Evolutionary conservation across 1,140 invertebrate species (phyloP).

Genomic region (Drosophila watanabei): DNA sequence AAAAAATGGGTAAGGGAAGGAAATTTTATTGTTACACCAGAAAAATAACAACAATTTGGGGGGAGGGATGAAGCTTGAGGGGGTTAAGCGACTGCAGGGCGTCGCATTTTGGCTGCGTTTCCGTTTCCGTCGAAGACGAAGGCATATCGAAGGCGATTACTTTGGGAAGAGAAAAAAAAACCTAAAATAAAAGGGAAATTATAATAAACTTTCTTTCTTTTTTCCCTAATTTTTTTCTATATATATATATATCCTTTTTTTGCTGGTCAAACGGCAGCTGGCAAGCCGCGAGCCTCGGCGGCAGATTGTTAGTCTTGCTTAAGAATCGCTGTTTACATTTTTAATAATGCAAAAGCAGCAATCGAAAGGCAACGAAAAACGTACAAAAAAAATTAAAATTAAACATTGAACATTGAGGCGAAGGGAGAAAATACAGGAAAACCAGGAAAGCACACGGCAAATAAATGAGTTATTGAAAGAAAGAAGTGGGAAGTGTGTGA

Average conservation of each 20-base stretch:
- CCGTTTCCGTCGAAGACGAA: slow-evolving; percentile 73
- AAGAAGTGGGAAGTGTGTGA: too few species aligned
- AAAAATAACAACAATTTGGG: slow-evolving; percentile 74
- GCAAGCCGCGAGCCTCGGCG: slow-evolving; percentile 1
- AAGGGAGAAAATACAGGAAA: neutral
- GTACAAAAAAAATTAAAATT: slow-evolving; percentile 60
- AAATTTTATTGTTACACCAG: slow-evolving; percentile 81
- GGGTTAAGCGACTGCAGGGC: slow-evolving; percentile 53
- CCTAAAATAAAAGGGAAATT: slow-evolving; percentile 60
- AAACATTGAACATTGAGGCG: slow-evolving; percentile 50
- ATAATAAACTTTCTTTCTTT: slow-evolving; percentile 66
- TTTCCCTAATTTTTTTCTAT: slow-evolving; percentile 7
- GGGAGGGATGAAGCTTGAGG: neutral
- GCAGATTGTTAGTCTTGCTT: slow-evolving; percentile 32
- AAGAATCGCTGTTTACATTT: slow-evolving; percentile 69
- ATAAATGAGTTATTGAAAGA: neutral
- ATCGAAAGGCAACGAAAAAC: slow-evolving; percentile 49
- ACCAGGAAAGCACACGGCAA: neutral
- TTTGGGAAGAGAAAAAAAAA: slow-evolving; percentile 11
- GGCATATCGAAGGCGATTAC: slow-evolving; percentile 71
- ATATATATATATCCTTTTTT: neutral
- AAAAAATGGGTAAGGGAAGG: slow-evolving; percentile 40
- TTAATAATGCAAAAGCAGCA: slow-evolving; percentile 71
- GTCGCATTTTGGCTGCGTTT: slow-evolving; percentile 82
- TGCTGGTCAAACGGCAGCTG: slow-evolving; percentile 59